phyloP scores from a whole-genome alignment of 1,140 invertebrate genomes.

The Zaprionus africanus region DNA sequence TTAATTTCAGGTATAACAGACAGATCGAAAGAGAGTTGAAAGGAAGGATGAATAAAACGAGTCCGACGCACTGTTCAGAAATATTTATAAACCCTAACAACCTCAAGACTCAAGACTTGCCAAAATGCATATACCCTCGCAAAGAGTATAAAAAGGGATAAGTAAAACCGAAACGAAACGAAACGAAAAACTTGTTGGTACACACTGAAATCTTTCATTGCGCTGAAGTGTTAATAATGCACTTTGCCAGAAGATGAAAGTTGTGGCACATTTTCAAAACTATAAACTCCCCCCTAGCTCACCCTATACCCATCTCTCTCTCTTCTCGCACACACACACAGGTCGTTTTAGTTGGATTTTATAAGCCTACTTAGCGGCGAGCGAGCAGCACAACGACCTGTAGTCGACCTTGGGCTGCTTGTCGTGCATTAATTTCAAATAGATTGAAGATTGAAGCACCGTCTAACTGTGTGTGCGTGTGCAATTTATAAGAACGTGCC shows the following conservation, averaged over 20 bases:
- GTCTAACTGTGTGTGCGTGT: conserved; percentile 65
- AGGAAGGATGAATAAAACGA: no score
- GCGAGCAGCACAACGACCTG: conserved; percentile 36
- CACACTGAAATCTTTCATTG: conserved; percentile 27
- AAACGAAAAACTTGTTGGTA: conserved; percentile 21
- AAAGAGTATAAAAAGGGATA: background rate
- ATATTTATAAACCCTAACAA: no score
- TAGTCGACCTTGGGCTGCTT: conserved; percentile 41
- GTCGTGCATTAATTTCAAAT: conserved; percentile 60
- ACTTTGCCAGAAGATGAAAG: conserved; percentile 43
- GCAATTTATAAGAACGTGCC: conserved; percentile 69
- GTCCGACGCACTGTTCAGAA: no score
- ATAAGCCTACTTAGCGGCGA: conserved; percentile 34
- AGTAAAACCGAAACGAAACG: background rate
- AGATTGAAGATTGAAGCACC: conserved; percentile 62
- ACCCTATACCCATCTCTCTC: background rate
- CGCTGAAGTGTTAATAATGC: conserved; percentile 73
- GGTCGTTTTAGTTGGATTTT: conserved; percentile 39
- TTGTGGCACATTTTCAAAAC: conserved; percentile 24
- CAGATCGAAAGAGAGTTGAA: no score
- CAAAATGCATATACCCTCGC: background rate
- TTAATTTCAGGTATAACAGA: no score
- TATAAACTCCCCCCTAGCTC: background rate
- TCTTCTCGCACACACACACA: conserved; percentile 2
- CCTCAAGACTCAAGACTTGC: background rate